A percentile compares a stretch with the other conserved stretches of the same genome.
These are phyloP conservation scores for Crocuta crocuta DNA, from an alignment of 2,113 vertebrate genomes.

Conservation along the genomic window DNA sequence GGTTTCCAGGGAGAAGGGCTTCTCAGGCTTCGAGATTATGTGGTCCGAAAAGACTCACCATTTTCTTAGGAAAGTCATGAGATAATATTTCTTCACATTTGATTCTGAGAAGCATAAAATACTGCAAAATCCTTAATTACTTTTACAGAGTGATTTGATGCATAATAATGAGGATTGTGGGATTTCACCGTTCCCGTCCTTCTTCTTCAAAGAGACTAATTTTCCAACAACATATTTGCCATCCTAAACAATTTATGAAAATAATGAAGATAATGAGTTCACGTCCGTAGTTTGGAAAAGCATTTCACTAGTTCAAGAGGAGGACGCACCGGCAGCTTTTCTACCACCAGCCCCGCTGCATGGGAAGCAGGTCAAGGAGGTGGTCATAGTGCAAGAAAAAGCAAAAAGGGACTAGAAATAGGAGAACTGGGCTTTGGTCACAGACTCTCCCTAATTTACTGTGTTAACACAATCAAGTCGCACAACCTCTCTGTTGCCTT, in stretches of 20 bases:
- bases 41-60: neutral
- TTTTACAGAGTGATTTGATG: slow-evolving; percentile 61
- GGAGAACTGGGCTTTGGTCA: neutral
- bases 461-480: neutral
- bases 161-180: slow-evolving; percentile 64
- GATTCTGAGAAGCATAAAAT: slow-evolving; percentile 37
- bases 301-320: neutral
- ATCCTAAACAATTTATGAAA: slow-evolving; percentile 58
- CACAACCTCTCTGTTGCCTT: neutral
- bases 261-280: slow-evolving; percentile 49
- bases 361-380: neutral
- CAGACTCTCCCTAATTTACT: neutral
- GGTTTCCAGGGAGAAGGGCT: neutral
- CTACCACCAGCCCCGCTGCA: no score
- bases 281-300: slow-evolving; percentile 34
- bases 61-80: slow-evolving; percentile 40
- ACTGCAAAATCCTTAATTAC: slow-evolving; percentile 71
- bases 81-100: slow-evolving; percentile 44
- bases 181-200: slow-evolving; percentile 57
- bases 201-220: slow-evolving; percentile 62
- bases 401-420: no score
- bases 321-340: neutral
- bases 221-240: slow-evolving; percentile 41
- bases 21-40: neutral
- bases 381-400: neutral